Evolutionary conservation across 2,797 vertebrate species (phyloP).

Genomic region (Distichodus sexfasciatus): DNA sequence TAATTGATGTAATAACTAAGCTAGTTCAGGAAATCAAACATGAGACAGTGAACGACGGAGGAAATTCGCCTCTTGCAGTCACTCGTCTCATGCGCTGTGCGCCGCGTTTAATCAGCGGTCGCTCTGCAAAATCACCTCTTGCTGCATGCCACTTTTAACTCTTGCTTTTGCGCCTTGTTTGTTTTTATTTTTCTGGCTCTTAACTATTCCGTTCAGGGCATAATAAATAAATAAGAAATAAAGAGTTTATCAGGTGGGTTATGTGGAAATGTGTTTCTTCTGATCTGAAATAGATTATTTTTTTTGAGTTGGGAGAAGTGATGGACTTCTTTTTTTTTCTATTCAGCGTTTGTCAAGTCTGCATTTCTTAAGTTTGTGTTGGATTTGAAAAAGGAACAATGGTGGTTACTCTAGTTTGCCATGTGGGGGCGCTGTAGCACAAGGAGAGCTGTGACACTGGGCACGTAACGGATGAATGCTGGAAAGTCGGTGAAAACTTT

Average conservation of each 20-base stretch:
- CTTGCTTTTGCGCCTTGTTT: conserved; percentile 37
- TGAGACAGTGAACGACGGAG: conserved; percentile 77
- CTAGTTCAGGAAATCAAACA: conserved; percentile 76
- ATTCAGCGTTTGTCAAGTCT: conserved; percentile 34
- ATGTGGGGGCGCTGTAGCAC: conserved; percentile 73
- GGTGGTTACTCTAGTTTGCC: conserved; percentile 66
- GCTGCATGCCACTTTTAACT: conserved; percentile 75
- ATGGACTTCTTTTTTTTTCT: conserved; percentile 43
- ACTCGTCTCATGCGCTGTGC: conserved; percentile 72
- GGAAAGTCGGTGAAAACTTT: not conserved
- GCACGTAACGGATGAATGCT: conserved; percentile 24
- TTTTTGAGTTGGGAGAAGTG: conserved; percentile 29
- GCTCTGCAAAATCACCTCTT: conserved; percentile 73
- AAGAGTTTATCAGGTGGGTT: conserved; percentile 31
- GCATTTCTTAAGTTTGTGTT: conserved; percentile 60
- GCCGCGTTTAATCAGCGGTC: conserved; percentile 69
- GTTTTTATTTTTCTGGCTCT: conserved; percentile 48
- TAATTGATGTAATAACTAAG: conserved; percentile 70
- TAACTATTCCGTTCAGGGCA: conserved; percentile 44
- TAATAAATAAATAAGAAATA: conserved; percentile 14
- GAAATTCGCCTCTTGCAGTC: conserved; percentile 66
- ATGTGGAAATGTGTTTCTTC: conserved; percentile 48
- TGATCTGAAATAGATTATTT: conserved; percentile 51
- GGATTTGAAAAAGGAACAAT: conserved; percentile 51
- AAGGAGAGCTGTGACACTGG: conserved; percentile 53